Base-by-base conservation (phyloP, 2,797 vertebrate species). In the Coilia nasus region DNA sequence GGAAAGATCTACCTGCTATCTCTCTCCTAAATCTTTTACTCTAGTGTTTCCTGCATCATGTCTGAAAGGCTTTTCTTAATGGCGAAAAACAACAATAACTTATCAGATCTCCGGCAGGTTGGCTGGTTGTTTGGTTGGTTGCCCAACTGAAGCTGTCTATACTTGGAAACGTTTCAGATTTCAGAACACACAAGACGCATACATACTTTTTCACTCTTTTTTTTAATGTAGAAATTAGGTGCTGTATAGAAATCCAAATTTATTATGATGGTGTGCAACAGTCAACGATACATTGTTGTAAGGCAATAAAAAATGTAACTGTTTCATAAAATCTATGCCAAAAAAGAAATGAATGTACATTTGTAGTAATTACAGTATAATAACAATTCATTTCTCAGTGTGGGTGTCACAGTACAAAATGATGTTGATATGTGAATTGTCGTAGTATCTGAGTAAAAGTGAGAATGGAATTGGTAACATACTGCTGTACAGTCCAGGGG, bases 381-480 rank as follows among this genome's bases (percentile, higher is more conserved):
- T 78, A 78, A 78, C 35, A 12, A 78, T 78, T 44, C 41, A 78
- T 78, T 78, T 6, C 31, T 6, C 35, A 78, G 19, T 41, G 17
- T 78, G 17, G 35, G 21, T 78, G 35, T 1, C 35, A 6, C 35
- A 78, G 50, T 54, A 14, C 64, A 81, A 83, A 35, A 56, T 46
- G 35, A 1, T 50, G 11, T 80, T n/a, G 5, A 54, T n/a, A 50
- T 57, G 41, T 78, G 31, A 64, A 67, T 56, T 19, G 62, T 15
- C 14, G 57, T 47, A 57, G 82, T 85, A 82, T 83, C 85, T 87
- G 88, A 89, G 86, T 89, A 84, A 89, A 88, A 86, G 82, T 81
- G 25, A 19, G 41, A 88, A 59, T 85, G 84, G 67, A 85, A 84
- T 88, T 88, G 83, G 64, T 44, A 64, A 86, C 85, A 84, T 88